These are phyloP conservation scores for Dermolepida albohirtum DNA, from an alignment of 2,888 invertebrate species.

Conservation along the genomic window DNA sequence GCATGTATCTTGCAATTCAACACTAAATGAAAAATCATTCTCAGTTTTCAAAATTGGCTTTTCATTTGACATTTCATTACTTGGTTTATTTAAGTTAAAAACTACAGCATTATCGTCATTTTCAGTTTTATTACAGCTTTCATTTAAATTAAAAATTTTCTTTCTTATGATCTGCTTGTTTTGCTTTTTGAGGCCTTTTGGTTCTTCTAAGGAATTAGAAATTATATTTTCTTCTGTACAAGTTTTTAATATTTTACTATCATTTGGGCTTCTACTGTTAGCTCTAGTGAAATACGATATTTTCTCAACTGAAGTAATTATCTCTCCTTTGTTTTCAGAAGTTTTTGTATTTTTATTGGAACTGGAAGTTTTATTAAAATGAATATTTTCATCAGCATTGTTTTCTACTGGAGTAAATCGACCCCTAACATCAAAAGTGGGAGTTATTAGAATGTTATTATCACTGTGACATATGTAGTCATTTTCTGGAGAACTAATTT, in stretches of 20 bases:
- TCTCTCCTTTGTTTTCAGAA: background rate
- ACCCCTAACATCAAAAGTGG: constrained; percentile 24
- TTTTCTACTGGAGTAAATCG: constrained; percentile 18
- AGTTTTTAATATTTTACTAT: constrained; percentile 58
- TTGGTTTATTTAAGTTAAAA: too few species aligned
- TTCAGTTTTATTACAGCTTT: constrained; percentile 59
- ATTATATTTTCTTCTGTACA: constrained; percentile 57
- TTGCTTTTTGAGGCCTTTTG: background rate
- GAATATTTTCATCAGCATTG: background rate
- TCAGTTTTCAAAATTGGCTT: background rate
- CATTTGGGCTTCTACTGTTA: constrained; percentile 5
- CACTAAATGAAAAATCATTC: background rate
- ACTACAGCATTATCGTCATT: constrained; percentile 50
- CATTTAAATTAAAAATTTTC: constrained; percentile 48
- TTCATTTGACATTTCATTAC: constrained; percentile 14
- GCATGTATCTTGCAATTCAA: background rate
- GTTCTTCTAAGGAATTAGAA: background rate
- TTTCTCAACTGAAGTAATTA: background rate
- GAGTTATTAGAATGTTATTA: background rate
- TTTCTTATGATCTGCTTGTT: constrained; percentile 17
- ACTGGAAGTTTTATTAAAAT: background rate
- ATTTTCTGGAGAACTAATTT: constrained; percentile 27
- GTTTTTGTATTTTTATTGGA: background rate
- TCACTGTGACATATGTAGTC: constrained; percentile 13
- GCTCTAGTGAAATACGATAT: background rate